Evolutionary conservation across 2,113 vertebrate genomes (phyloP).

Genomic region (Amphiprion percula): DNA sequence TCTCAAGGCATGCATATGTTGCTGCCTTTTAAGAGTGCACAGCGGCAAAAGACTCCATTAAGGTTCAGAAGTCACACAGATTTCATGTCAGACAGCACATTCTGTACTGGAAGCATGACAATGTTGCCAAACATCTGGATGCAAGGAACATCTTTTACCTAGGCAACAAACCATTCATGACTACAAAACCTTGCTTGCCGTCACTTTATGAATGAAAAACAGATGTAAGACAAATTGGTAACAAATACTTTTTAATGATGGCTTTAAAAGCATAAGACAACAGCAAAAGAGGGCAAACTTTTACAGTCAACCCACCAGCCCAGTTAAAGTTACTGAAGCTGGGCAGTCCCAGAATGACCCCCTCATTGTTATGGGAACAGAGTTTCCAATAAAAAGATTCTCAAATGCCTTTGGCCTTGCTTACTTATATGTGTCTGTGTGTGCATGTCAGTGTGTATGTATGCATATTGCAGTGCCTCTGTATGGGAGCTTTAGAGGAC

Average conservation of each 20-base stretch:
- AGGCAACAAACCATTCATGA: constrained; percentile 23
- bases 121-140: constrained; percentile 55
- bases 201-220: constrained; percentile 41
- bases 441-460: constrained; percentile 29
- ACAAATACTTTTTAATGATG: constrained; percentile 2
- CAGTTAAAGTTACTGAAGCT: constrained; percentile 20
- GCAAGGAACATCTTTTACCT: constrained; percentile 35
- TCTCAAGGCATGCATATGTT: constrained; percentile 23
- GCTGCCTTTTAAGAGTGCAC: constrained; percentile 52
- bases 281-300: constrained; percentile 4
- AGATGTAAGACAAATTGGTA: constrained; percentile 27
- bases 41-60: constrained; percentile 12
- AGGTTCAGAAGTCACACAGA: constrained; percentile 51
- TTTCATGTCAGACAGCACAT: constrained; percentile 39
- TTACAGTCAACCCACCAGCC: constrained; percentile 10
- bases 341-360: constrained; percentile 38
- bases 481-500: constrained; percentile 49
- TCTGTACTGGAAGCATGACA: constrained; percentile 36
- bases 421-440: constrained; percentile 30
- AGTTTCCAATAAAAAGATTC: constrained; percentile 58
- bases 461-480: constrained; percentile 33
- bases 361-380: constrained; percentile 64
- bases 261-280: constrained; percentile 19
- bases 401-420: constrained; percentile 38
- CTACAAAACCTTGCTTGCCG: constrained; percentile 20